Percentiles rank a stretch among this genome's conserved stretches.
Evolutionary conservation across 1,140 invertebrate genomes (phyloP).

Genomic region (Pararge aegeria): DNA sequence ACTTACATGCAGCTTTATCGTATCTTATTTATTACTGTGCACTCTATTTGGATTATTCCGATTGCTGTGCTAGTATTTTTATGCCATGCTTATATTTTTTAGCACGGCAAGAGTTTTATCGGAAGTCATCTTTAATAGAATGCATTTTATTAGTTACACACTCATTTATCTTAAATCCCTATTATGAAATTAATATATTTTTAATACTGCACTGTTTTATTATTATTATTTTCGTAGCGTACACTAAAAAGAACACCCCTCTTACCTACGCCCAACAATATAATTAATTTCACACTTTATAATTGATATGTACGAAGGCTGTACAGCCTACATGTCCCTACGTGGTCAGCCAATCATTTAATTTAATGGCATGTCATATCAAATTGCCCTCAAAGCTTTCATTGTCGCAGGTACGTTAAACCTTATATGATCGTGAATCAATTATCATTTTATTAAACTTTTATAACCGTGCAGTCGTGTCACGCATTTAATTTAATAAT

Average conservation of each 20-base stretch:
- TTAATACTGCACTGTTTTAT: too few species aligned
- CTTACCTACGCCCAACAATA: too few species aligned
- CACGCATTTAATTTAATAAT: slow-evolving; percentile 50
- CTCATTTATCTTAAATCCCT: too few species aligned
- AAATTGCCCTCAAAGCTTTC: slow-evolving; percentile 53
- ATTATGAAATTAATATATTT: too few species aligned
- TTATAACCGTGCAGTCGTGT: slow-evolving; percentile 39
- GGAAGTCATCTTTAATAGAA: too few species aligned
- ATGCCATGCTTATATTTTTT: neutral
- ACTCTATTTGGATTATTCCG: slow-evolving; percentile 21
- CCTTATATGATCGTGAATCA: slow-evolving; percentile 54
- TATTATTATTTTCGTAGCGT: too few species aligned
- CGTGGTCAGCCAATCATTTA: slow-evolving; percentile 49
- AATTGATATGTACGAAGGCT: neutral
- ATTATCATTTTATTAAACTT: slow-evolving; percentile 55
- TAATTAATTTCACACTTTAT: too few species aligned
- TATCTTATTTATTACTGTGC: slow-evolving; percentile 29
- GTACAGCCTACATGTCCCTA: slow-evolving; percentile 26
- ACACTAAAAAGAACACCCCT: too few species aligned
- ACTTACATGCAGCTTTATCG: slow-evolving; percentile 31
- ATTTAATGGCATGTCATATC: slow-evolving; percentile 65
- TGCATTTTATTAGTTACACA: too few species aligned
- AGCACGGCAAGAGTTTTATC: neutral
- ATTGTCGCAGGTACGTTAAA: slow-evolving; percentile 35
- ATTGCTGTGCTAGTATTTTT: slow-evolving; percentile 8